phyloP scores from a whole-genome alignment of 2,113 vertebrate species.

The Hyperopisus bebe region DNA sequence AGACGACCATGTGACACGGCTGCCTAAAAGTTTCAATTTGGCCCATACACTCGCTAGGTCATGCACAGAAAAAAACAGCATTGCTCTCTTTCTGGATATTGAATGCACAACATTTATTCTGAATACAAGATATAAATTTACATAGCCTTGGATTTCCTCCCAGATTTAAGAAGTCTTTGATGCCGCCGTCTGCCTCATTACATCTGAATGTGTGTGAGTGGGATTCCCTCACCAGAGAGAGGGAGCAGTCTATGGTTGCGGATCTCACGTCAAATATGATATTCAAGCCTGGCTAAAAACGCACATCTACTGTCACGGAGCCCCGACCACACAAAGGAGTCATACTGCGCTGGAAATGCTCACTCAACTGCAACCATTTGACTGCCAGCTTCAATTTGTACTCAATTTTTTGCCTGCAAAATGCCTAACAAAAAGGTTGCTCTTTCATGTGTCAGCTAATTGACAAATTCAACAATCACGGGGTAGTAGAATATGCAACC shows the following conservation, averaged over 20 bases:
- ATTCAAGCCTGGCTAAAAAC: background rate
- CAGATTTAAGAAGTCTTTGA: slow-evolving; percentile 4
- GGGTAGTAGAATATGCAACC: background rate
- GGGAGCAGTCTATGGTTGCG: background rate
- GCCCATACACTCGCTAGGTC: background rate
- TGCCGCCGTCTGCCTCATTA: background rate
- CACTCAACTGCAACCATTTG: background rate
- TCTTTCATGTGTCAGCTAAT: slow-evolving; percentile 21
- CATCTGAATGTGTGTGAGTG: background rate
- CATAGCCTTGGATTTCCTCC: slow-evolving; percentile 10
- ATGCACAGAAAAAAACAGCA: background rate
- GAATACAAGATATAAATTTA: slow-evolving; percentile 3
- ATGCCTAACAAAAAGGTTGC: background rate
- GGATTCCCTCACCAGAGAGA: background rate
- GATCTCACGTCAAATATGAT: background rate
- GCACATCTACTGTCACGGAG: background rate
- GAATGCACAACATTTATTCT: background rate
- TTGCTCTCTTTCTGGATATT: background rate
- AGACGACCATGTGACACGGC: background rate
- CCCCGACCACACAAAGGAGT: background rate
- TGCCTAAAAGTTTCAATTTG: background rate
- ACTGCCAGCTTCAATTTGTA: background rate
- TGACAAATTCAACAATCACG: background rate
- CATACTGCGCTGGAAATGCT: background rate
- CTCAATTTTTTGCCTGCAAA: background rate